Evolutionary conservation across 2,797 vertebrate genomes (phyloP).

Genomic region (Todus mexicanus): DNA sequence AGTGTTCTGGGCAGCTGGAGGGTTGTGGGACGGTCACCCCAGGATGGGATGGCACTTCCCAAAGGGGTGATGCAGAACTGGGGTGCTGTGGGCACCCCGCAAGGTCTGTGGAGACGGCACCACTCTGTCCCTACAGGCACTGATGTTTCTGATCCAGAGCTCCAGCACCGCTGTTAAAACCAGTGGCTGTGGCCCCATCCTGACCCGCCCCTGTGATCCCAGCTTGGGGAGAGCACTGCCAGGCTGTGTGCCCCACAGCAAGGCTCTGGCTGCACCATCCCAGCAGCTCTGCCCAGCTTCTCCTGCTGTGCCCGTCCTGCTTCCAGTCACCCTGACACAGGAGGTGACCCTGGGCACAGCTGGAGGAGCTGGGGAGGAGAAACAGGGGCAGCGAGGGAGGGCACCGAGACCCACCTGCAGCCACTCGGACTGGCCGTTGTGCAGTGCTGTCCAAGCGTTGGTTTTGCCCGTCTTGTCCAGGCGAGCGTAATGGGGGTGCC

Average conservation of each 20-base stretch:
- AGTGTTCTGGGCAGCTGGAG: neutral
- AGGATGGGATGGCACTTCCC: neutral
- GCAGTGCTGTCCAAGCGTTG: constrained; percentile 90
- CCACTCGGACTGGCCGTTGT: constrained; percentile 85
- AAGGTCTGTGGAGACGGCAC: rapidly evolving
- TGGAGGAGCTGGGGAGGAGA: neutral
- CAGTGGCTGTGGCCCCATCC: neutral
- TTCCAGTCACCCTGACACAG: neutral
- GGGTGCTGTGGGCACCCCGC: neutral
- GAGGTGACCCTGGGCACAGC: neutral
- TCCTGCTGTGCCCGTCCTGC: rapidly evolving
- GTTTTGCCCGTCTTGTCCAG: constrained; percentile 92
- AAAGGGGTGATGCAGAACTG: neutral
- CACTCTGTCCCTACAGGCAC: neutral
- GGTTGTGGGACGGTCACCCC: rapidly evolving
- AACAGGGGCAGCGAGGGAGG: neutral
- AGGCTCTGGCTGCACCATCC: neutral
- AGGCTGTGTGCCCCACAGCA: neutral
- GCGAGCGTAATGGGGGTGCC: constrained; percentile 88
- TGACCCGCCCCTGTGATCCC: neutral
- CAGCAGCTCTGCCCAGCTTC: neutral
- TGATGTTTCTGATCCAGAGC: neutral
- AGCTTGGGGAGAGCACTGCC: rapidly evolving
- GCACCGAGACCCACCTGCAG: constrained; percentile 82
- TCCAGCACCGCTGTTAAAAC: neutral